Percentiles rank a stretch among this genome's conserved stretches.
These are phyloP conservation scores for Lepus townsendii DNA, from an alignment of 2,797 vertebrate genomes.

Conservation along the genomic window DNA sequence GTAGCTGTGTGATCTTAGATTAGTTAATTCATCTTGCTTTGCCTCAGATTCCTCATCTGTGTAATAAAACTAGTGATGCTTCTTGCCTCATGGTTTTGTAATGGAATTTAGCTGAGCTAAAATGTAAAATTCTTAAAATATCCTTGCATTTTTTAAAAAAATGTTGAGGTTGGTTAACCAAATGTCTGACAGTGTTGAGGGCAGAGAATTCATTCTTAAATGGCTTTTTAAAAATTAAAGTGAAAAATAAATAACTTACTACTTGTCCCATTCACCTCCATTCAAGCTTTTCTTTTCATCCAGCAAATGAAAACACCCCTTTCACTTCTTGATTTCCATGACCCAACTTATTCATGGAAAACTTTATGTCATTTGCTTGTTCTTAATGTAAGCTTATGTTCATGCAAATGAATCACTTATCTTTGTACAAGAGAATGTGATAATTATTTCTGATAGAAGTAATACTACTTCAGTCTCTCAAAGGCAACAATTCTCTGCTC, in stretches of 20 bases:
- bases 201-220: background rate
- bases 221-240: background rate
- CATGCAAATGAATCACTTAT: background rate
- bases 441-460: background rate
- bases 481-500: constrained; percentile 18
- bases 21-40: background rate
- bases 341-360: background rate
- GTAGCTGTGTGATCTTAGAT: background rate
- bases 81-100: background rate
- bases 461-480: background rate
- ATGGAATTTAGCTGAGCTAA: background rate
- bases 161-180: background rate
- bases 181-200: background rate
- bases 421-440: background rate
- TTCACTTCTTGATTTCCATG: background rate
- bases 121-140: background rate
- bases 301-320: background rate
- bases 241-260: background rate
- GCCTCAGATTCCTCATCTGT: background rate
- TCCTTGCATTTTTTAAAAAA: background rate
- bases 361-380: background rate
- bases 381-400: constrained; percentile 30
- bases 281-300: background rate
- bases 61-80: background rate
- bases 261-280: background rate